phyloP scores from a whole-genome alignment of 1,140 invertebrate species.

The Drosophila parabipectinata region DNA sequence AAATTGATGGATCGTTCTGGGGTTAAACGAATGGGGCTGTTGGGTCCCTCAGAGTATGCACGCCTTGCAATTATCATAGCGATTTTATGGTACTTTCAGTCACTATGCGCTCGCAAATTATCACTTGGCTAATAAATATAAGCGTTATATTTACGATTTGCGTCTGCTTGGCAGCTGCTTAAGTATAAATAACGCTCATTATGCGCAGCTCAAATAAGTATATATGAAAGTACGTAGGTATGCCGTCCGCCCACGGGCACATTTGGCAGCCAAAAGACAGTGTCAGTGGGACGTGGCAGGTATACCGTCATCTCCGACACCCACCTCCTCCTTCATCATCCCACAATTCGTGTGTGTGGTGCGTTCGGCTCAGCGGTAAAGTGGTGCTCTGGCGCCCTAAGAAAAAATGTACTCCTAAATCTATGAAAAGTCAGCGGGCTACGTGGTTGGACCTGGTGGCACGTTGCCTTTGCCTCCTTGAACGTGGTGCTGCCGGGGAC shows the following conservation, averaged over 20 bases:
- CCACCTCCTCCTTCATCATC: not conserved
- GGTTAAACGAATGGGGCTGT: conserved; percentile 11
- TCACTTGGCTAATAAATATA: conserved; percentile 57
- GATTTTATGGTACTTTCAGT: not conserved
- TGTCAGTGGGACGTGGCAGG: conserved; percentile 56
- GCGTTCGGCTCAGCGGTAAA: conserved; percentile 32
- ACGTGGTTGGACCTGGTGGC: conserved; percentile 55
- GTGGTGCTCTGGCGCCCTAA: conserved; percentile 32
- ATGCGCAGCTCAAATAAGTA: conserved; percentile 68
- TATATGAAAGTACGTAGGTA: conserved; percentile 7
- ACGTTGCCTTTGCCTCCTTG: conserved; percentile 47
- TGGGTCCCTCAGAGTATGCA: not conserved
- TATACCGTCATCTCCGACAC: conserved; percentile 14
- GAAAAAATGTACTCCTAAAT: conserved; percentile 78
- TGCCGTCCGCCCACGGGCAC: conserved; percentile 24
- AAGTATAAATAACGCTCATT: conserved; percentile 76
- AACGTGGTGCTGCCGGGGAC: conserved; percentile 54
- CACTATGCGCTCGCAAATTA: conserved; percentile 20
- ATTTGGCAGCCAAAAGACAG: conserved; percentile 56
- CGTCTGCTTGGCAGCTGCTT: conserved; percentile 60
- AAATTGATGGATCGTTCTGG: conserved; percentile 58
- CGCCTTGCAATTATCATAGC: conserved; percentile 8
- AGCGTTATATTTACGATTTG: conserved; percentile 56
- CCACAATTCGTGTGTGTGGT: conserved; percentile 4
- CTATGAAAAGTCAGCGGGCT: conserved; percentile 74